These are phyloP conservation scores for Phyllostomus discolor DNA, from an alignment of 2,113 vertebrate genomes.

Conservation along the genomic window DNA sequence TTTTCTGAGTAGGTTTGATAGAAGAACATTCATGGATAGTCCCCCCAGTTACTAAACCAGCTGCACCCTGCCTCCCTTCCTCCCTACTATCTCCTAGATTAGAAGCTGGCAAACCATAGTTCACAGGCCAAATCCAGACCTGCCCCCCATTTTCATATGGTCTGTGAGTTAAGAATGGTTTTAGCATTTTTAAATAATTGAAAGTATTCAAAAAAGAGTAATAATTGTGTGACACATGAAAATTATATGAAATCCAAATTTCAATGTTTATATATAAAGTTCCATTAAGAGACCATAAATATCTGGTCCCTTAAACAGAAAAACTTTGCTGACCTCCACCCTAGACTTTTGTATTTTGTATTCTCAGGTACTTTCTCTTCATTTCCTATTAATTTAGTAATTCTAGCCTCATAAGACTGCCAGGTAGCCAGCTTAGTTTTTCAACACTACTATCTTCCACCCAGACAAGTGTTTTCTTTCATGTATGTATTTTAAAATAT, in stretches of 20 bases:
- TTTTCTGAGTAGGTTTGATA: not conserved
- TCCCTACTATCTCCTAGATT: not conserved
- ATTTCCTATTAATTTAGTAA: not conserved
- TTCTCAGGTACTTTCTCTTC: not conserved
- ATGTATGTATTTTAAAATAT: not conserved
- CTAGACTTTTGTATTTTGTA: not conserved
- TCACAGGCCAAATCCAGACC: not conserved
- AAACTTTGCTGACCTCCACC: not conserved
- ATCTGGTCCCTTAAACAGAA: not conserved
- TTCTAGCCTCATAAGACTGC: not conserved
- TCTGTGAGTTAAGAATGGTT: not conserved
- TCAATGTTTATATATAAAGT: not conserved
- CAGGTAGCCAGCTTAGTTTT: not conserved
- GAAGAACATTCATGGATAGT: not conserved
- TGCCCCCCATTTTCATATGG: not conserved
- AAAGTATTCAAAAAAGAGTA: not conserved
- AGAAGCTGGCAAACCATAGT: not conserved
- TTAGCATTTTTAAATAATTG: not conserved
- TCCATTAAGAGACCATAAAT: not conserved
- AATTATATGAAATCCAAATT: conserved; percentile 19
- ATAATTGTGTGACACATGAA: conserved; percentile 35
- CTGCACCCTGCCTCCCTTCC: not conserved
- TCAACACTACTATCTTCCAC: not conserved
- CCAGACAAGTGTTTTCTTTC: not conserved
- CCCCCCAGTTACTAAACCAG: not conserved